Conservation (phyloP, 1,140 invertebrate genomes). For the Mylabris phalerata region DNA sequence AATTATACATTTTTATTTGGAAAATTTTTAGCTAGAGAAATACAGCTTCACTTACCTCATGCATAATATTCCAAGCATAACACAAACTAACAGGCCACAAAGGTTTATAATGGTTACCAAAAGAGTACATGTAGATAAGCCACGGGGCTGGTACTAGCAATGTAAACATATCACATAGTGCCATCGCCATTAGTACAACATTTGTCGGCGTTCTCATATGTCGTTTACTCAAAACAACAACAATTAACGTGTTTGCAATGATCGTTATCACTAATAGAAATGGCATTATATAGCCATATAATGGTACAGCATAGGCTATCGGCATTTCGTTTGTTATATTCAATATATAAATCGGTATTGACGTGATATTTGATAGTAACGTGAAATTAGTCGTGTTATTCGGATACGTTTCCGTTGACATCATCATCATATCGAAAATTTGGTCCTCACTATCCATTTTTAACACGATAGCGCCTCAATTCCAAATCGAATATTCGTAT, state of each 20-base stretch:
- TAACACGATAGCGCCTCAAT: too few species aligned
- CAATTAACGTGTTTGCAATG: constrained; percentile 84
- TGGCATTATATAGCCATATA: constrained; percentile 75
- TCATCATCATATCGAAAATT: background rate
- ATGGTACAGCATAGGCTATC: constrained; percentile 58
- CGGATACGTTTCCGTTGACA: background rate
- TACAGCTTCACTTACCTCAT: constrained; percentile 55
- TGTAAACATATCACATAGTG: constrained; percentile 87
- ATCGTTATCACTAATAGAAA: constrained; percentile 80
- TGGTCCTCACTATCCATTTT: constrained; percentile 3
- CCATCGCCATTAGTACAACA: constrained; percentile 81
- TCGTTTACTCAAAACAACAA: constrained; percentile 65
- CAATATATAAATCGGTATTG: constrained; percentile 25
- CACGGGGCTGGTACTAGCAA: constrained; percentile 75
- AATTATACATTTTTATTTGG: too few species aligned
- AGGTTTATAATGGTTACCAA: constrained; percentile 76
- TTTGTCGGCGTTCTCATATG: constrained; percentile 84
- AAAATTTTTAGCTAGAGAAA: background rate
- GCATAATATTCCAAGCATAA: constrained; percentile 71
- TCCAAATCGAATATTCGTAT: too few species aligned
- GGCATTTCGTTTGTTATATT: constrained; percentile 61
- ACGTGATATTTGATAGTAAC: background rate
- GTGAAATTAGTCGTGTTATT: background rate
- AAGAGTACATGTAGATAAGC: constrained; percentile 85
- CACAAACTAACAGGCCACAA: constrained; percentile 66